phyloP scores from a whole-genome alignment of 1,140 invertebrate species.

The Penaeus indicus region DNA sequence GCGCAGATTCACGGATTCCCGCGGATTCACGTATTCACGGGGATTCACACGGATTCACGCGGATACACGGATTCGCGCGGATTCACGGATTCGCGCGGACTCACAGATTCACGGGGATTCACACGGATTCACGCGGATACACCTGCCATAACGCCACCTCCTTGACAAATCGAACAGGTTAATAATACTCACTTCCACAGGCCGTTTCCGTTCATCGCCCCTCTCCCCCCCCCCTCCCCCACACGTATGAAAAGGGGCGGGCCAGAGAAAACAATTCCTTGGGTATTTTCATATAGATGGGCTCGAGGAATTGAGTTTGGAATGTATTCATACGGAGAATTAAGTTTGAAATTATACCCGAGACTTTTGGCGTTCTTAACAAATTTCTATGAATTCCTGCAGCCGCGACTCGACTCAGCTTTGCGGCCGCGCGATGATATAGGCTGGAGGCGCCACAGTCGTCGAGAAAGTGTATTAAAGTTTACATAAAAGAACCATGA shows the following conservation, averaged over 20 bases:
- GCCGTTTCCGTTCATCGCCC: neutral
- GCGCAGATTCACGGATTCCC: too few species aligned
- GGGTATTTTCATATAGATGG: constrained; percentile 57
- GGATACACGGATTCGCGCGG: too few species aligned
- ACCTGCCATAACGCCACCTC: too few species aligned
- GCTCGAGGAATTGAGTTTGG: constrained; percentile 48
- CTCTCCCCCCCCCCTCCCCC: neutral
- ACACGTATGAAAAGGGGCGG: neutral
- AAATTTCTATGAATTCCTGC: constrained; percentile 39
- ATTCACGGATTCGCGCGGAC: too few species aligned
- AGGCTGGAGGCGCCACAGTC: neutral
- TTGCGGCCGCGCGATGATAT: too few species aligned
- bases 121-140: too few species aligned
- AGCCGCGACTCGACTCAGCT: too few species aligned
- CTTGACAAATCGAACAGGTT: too few species aligned
- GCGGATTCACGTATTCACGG: too few species aligned
- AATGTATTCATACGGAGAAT: constrained; percentile 56
- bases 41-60: too few species aligned
- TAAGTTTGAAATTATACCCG: constrained; percentile 47
- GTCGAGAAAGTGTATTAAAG: constrained; percentile 19
- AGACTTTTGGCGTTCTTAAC: constrained; percentile 32
- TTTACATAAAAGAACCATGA: constrained; percentile 40
- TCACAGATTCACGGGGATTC: too few species aligned
- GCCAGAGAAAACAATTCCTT: constrained; percentile 24
- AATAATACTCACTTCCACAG: neutral